phyloP scores from a whole-genome alignment of 2,113 vertebrate genomes.

The Tetrax tetrax region DNA sequence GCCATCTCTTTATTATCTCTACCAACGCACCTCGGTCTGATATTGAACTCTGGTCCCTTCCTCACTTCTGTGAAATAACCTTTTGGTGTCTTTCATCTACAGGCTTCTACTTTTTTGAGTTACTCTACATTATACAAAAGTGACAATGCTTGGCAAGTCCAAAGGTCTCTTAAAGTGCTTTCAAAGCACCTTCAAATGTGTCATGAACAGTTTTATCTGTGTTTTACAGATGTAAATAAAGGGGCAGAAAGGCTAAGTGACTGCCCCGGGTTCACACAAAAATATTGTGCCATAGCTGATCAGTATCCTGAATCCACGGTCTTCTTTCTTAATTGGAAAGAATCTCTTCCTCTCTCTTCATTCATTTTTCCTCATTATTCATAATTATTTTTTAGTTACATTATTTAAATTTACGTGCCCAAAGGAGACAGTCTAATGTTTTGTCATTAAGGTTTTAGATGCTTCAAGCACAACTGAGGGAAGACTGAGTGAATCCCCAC shows the following conservation, averaged over 20 bases:
- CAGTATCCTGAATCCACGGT: not conserved
- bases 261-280: not conserved
- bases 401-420: not conserved
- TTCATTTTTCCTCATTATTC: not conserved
- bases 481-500: not conserved
- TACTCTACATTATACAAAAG: constrained; percentile 13
- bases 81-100: not conserved
- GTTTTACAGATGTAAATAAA: constrained; percentile 45
- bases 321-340: not conserved
- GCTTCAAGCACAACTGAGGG: not conserved
- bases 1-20: constrained; percentile 12
- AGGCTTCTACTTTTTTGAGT: constrained; percentile 14
- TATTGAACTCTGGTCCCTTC: constrained; percentile 14
- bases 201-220: not conserved
- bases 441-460: not conserved
- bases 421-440: not conserved
- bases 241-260: constrained; percentile 6
- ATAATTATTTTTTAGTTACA: not conserved
- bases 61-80: constrained; percentile 33
- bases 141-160: constrained; percentile 1
- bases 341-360: not conserved
- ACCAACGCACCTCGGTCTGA: not conserved
- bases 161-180: constrained; percentile 22
- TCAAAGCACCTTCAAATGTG: constrained; percentile 27
- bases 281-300: not conserved